A percentile compares a stretch with the other conserved stretches of the same genome.
phyloP scores from a whole-genome alignment of 2,797 vertebrate genomes.

The Danio jaintianensis region DNA sequence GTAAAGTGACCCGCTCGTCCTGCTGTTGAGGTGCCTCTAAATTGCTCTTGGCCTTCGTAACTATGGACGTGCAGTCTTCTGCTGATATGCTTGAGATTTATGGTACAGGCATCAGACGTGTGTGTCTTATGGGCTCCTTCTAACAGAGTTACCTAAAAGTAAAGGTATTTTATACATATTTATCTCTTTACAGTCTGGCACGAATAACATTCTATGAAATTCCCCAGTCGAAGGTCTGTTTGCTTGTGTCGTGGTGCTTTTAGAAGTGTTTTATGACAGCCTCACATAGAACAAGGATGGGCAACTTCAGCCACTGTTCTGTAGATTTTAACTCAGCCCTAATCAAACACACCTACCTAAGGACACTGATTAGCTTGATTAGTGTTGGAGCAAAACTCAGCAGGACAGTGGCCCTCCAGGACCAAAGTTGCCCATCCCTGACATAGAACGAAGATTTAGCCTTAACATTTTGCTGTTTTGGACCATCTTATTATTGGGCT shows the following conservation, averaged over 20 bases:
- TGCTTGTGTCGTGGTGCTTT: conserved; percentile 51
- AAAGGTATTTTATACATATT: conserved; percentile 41
- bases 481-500: neutral
- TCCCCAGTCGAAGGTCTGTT: conserved; percentile 50
- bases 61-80: neutral
- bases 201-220: conserved; percentile 43
- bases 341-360: too few relatives aligned
- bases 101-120: conserved; percentile 5
- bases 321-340: too few relatives aligned
- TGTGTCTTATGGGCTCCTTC: conserved; percentile 22
- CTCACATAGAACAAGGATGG: conserved; percentile 22
- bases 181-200: conserved; percentile 51
- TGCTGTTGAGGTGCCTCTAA: conserved; percentile 83
- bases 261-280: conserved; percentile 22
- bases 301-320: too few relatives aligned
- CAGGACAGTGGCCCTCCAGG: too few relatives aligned
- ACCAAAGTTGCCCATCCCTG: too few relatives aligned
- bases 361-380: too few relatives aligned
- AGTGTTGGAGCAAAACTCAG: too few relatives aligned
- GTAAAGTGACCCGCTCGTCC: conserved; percentile 85
- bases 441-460: neutral
- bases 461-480: neutral
- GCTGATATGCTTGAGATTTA: conserved; percentile 8
- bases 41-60: neutral
- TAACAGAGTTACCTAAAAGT: conserved; percentile 55